These are phyloP conservation scores for Oxystoma pomonae DNA, from an alignment of 2,888 invertebrate species.

Conservation along the genomic window DNA sequence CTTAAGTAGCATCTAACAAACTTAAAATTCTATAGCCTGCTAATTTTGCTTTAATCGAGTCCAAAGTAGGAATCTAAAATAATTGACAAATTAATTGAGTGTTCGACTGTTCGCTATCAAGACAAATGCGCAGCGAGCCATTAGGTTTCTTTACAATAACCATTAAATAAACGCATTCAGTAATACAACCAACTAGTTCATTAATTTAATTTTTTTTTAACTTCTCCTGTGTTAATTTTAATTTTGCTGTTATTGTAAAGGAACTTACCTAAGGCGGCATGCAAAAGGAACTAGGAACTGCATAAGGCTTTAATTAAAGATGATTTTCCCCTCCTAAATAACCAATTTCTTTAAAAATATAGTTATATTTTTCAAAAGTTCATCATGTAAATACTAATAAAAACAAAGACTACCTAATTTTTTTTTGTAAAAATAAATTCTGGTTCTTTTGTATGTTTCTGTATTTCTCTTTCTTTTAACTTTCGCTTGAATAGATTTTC, in stretches of 20 bases:
- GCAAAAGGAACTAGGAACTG: background rate
- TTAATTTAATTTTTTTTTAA: background rate
- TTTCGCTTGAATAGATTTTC: too few species aligned
- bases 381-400: too few species aligned
- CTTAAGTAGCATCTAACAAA: background rate
- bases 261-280: background rate
- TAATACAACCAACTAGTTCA: background rate
- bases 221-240: background rate
- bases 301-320: background rate
- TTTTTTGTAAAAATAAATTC: too few species aligned
- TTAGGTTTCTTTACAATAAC: conserved; percentile 1
- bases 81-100: background rate
- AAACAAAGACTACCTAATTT: too few species aligned
- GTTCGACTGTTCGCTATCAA: background rate
- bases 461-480: too few species aligned
- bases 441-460: too few species aligned
- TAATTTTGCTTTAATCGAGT: background rate
- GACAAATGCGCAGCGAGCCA: background rate
- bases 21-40: background rate
- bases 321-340: background rate
- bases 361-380: background rate
- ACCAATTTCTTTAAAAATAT: background rate
- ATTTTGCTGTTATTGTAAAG: background rate
- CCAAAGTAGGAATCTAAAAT: background rate
- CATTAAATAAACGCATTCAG: background rate